These are phyloP conservation scores for Nephotettix cincticeps DNA, from an alignment of 1,140 invertebrate species.

Conservation along the genomic window DNA sequence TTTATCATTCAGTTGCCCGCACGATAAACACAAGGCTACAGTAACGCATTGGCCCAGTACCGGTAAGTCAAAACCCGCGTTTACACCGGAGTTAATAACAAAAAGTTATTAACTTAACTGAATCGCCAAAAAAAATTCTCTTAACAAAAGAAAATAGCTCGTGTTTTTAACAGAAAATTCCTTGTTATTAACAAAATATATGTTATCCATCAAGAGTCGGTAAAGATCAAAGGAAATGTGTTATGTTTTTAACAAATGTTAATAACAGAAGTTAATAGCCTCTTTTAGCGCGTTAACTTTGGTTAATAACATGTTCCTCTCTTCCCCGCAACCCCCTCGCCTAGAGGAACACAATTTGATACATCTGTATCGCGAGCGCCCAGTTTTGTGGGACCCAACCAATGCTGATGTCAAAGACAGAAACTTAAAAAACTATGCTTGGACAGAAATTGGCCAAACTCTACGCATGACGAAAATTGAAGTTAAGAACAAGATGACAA, in stretches of 20 bases:
- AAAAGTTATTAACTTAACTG: slow-evolving; percentile 13
- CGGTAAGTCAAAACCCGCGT: neutral
- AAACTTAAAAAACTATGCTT: neutral
- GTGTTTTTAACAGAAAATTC: slow-evolving; percentile 22
- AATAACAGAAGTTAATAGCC: slow-evolving; percentile 4
- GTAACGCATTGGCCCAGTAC: too few relatives aligned
- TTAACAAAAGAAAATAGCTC: slow-evolving; percentile 15
- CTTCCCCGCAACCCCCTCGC: slow-evolving; percentile 12
- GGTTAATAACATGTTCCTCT: slow-evolving; percentile 17
- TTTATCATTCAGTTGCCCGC: too few relatives aligned
- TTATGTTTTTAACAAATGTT: slow-evolving; percentile 21
- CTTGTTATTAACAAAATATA: slow-evolving; percentile 13
- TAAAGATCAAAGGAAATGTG: slow-evolving; percentile 15
- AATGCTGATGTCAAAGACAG: neutral
- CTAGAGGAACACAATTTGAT: neutral
- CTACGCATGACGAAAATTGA: slow-evolving; percentile 11
- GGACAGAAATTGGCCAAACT: too few relatives aligned
- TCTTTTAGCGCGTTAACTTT: slow-evolving; percentile 20
- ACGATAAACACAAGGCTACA: too few relatives aligned
- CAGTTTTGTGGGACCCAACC: slow-evolving; percentile 10
- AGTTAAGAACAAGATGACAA: slow-evolving; percentile 8
- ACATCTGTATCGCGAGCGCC: neutral
- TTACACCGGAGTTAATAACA: slow-evolving; percentile 23
- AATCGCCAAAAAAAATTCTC: slow-evolving; percentile 9
- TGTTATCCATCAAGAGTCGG: slow-evolving; percentile 21